Evolutionary conservation across 2,888 invertebrate genomes (phyloP), one percentile per base, ranked within the genome.

Genomic region (Phyto melanocephala): DNA sequence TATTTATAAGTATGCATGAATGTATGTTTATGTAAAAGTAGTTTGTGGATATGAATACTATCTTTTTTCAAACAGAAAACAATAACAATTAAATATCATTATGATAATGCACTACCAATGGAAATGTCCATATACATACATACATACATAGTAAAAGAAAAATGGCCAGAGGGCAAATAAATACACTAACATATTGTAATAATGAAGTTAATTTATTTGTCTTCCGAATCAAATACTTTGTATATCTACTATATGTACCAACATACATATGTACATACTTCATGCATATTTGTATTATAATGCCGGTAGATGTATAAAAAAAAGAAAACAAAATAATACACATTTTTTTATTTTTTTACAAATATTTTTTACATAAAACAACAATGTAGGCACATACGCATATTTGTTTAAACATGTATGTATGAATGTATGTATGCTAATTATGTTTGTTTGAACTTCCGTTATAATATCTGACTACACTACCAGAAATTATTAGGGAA

Each of bases 181-280:
- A n/a, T n/a, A n/a, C n/a, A n/a, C 28, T 28, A 28, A 6, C 6
- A n/a, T 6, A 28, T 28, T 28, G 28, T 52, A 37, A 63, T 71
- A 47, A 62, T 62, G 40, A 70, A 56, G 45, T 42, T 33, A 70
- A 80, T 58, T 80, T 76, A 71, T 76, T 54, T 71, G 70, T 54
- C 67, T 81, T 62, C 60, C 45, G 54, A 72, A 80, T 60, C 65
- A 65, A 50, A 70, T 75, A 75, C 50, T 65, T 62, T 52, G 10
- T 65, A 40, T 37, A 50, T 17, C n/a, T n/a, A n/a, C n/a, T n/a
- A n/a, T n/a, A n/a, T n/a, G n/a, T 42, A 54, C 52, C 45, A n/a
- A 47, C 11, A 42, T 68, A 28, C n/a, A n/a, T n/a, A n/a, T n/a
- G n/a, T n/a, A n/a, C n/a, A n/a, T n/a, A n/a, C n/a, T n/a, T n/a